Evolutionary conservation across 2,113 vertebrate species (phyloP), one percentile per base, ranked within the genome.

Genomic region (Polyodon spathula): DNA sequence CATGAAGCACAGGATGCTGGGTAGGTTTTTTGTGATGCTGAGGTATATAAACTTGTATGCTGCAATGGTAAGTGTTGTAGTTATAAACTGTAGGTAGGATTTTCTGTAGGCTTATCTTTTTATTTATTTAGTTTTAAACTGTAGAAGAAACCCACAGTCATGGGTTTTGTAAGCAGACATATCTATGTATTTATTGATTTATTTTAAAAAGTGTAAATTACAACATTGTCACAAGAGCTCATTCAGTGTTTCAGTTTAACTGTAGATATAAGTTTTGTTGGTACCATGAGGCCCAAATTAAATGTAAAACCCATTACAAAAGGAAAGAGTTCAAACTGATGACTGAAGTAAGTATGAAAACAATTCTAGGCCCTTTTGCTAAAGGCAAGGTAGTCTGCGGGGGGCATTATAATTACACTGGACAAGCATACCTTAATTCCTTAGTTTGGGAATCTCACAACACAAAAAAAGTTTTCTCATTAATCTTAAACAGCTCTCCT

Each of bases 1-100:
- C 96, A 99, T 55, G 96, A 99, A 91, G 96, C 96, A 75, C 96
- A 99, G 72, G 96, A 99, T 51, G 95, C 96, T 71, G 96, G 96
- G 94, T 99, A 79, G 92, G 93, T 83, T 10, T 48, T 40, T 51
- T n/a, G 44, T n/a, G 8, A 54, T 48, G 3, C 48, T 42, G 27
- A 27, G 27, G 27, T 27, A 27, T 27, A 27, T 27, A 27, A 27
- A 27, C 3, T 1, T 27, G 27, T 27, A 3, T 27, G 2, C 27
- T 27, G 27, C 27, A 27, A 27, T 3, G 27, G 27, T 27, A 27
- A 27, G 27, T 27, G 27, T 27, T 27, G 27, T 27, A 27, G 27
- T 27, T 27, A 27, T 27, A 27, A 27, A 27, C 27, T 27, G 27
- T 27, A 27, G 27, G 3, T 3, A 2, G 27, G 27, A 27, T 3